Evolutionary conservation across 2,797 vertebrate genomes (phyloP), one percentile per base, ranked within the genome.

Genomic region (Myiotriccus ornatus): DNA sequence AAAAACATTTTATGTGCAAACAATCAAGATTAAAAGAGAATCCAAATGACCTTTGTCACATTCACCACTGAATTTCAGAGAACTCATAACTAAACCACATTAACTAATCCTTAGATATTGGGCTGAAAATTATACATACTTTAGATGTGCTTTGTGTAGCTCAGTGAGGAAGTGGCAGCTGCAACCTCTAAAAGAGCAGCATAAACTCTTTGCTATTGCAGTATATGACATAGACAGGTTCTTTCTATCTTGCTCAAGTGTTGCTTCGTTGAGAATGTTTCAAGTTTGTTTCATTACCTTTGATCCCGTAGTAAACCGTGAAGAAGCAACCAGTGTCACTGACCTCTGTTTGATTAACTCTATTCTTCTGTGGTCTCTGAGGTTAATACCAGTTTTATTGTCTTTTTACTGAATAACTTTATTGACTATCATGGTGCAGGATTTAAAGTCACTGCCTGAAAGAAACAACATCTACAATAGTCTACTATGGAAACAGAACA

Each of bases 361-460:
- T 76, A 39, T 94, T 95, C 44, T 87, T 78, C 67, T 81, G 34
- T 55, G 52, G 35, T 84, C 50, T 92, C 70, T 70, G 47, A 87
- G 85, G 88, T 90, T 94, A 95, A 96, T 71, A 86, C 52, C 62
- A 62, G 34, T 90, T 93, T 97, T 97, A 94, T 93, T 93, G 83
- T 37, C 86, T 89, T 96, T 95, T 84, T 79, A 71, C 44, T 12
- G 5, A 87, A 85, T 90, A 87, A 85, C 73, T 84, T 90, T 60
- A 84, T 84, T 93, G 52, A 90, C 50, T 88, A 62, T 73, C 47
- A 74, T 32, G 19, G 57, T 39, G 37, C 57, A 79, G 24, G 37
- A 79, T 43, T 87, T 50, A 84, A 82, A 89, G 19, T 7, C 22
- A 19, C 9, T 43, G 44, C 49, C 30, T 63, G 25, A 78, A 73